Evolutionary conservation across 2,797 vertebrate genomes (phyloP).

Genomic region (Enteromius mattozi): DNA sequence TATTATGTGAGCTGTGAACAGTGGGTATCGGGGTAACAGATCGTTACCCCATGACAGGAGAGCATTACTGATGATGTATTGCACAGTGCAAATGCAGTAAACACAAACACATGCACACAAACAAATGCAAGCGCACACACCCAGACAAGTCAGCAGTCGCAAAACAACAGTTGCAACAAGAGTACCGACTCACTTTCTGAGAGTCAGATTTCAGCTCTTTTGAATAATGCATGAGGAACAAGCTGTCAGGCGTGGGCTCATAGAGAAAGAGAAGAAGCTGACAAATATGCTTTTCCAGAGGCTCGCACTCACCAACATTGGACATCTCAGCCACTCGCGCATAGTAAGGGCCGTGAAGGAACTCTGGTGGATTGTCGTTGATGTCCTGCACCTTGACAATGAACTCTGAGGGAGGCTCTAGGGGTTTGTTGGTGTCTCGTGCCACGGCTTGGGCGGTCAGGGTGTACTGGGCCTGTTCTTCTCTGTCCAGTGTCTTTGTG

Average conservation of each 20-base stretch:
- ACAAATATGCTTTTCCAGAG: slow-evolving; percentile 26
- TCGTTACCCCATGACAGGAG: slow-evolving; percentile 61
- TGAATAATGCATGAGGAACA: slow-evolving; percentile 64
- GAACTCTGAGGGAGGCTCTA: slow-evolving; percentile 96
- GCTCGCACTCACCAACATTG: slow-evolving; percentile 87
- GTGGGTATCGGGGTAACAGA: slow-evolving; percentile 59
- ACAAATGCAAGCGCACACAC: slow-evolving; percentile 24
- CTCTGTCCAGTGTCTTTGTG: slow-evolving; percentile 95
- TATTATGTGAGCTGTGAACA: slow-evolving; percentile 53
- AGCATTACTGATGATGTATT: slow-evolving; percentile 67
- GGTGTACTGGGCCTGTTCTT: slow-evolving; percentile 97
- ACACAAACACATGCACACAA: slow-evolving; percentile 48
- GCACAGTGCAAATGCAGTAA: slow-evolving; percentile 32
- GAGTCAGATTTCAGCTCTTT: slow-evolving; percentile 57
- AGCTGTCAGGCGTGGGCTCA: slow-evolving; percentile 38
- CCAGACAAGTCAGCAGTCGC: slow-evolving; percentile 29
- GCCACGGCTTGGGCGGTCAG: slow-evolving; percentile 95
- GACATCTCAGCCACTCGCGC: slow-evolving; percentile 97
- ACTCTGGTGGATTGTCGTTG: slow-evolving; percentile 97
- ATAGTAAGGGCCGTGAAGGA: slow-evolving; percentile 93
- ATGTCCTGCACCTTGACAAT: slow-evolving; percentile 99
- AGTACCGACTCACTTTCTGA: slow-evolving; percentile 45
- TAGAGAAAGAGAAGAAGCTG: slow-evolving; percentile 50
- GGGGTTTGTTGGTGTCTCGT: slow-evolving; percentile 90
- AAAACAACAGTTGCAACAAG: slow-evolving; percentile 54